Evolutionary conservation across 2,113 vertebrate species (phyloP).

Genomic region (western clawed frog (Xenopus tropicalis)): UCB_Xtro_10.0 CM004449.2:14748001-14748500

Average conservation of each 20-base stretch:
- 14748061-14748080: too few species aligned
- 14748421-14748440: too few species aligned
- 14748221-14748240: constrained; percentile 37
- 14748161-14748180: constrained; percentile 4
- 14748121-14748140: too few species aligned
- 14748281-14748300: constrained; percentile 40
- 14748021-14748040: too few species aligned
- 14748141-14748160: background rate
- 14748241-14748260: constrained; percentile 40
- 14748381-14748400: constrained; percentile 7
- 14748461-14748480: too few species aligned
- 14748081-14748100: too few species aligned
- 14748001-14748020: too few species aligned
- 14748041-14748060: too few species aligned
- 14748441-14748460: too few species aligned
- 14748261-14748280: constrained; percentile 39
- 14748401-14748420: background rate
- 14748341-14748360: constrained; percentile 12
- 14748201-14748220: constrained; percentile 24
- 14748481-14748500: too few species aligned
- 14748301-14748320: constrained; percentile 33
- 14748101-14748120: too few species aligned
- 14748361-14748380: constrained; percentile 24
- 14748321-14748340: constrained; percentile 33
- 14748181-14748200: background rate